Base-by-base conservation (phyloP, 2,797 vertebrate genomes). In the Hoplostethus mediterraneus region DNA sequence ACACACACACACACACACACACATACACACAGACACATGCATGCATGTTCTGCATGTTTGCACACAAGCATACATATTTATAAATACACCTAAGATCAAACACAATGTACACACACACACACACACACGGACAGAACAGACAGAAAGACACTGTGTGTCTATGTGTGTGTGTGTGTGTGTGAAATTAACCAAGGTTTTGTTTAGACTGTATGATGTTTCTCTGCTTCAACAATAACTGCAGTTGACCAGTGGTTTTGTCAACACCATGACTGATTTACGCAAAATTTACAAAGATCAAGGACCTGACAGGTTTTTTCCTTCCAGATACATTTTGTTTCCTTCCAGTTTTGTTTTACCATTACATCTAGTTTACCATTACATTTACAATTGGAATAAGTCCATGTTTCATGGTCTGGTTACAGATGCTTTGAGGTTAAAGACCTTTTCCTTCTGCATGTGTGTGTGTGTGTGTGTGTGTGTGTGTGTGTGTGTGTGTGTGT, bases 71-170 rank as follows among this genome's bases (percentile, higher is more conserved):
- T 31, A 53, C 56, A 28, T 30, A n/a, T 11, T 36, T 25, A 36
- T 17, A 75, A 58, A 63, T 38, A 48, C 12, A 45, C 72, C 70
- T 53, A 75, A 71, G 73, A 69, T 80, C 62, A 79, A 31, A 40
- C 28, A 62, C 30, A 63, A 3, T 6, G 31, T 16, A 67, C 49
- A 74, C 16, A 25, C 16, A 58, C 44, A 36, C 40, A 59, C 54
- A 68, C 57, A 48, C 28, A 55, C 38, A 55, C 40, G 45, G 44
- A 63, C 38, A 56, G 14, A 45, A 63, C 2, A 25, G 38, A 63
- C 44, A 57, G 21, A 67, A 67, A 68, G 21, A 64, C 48, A 60
- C 13, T 28, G 28, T 28, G 28, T 28, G 28, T 28, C 28, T 28
- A 2, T 28, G 28, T 28, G 28, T 28, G 42, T 55, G 47, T 49